Base-by-base conservation (phyloP, 2,888 invertebrate species). In the Aleiodes alternator region DNA sequence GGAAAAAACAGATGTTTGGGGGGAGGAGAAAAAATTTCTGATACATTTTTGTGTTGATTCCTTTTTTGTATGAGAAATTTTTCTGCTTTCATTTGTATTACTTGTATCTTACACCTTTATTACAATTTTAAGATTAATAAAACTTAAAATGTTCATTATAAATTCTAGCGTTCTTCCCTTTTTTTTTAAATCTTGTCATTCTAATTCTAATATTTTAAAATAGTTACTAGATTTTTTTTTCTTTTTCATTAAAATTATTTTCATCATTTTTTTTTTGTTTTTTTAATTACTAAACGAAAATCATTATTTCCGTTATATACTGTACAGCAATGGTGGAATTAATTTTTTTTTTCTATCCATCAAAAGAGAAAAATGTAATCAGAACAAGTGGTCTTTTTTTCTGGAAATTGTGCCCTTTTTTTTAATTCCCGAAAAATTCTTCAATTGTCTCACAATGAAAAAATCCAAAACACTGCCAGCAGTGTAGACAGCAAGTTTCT, bases 381-480 rank as follows among this genome's bases (percentile, higher is more conserved):
- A 43, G 7, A 43, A 43, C 43, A 43, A 43, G 9, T 43, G 43
- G 4, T 43, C 7, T 43, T 43, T 34, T 34, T 34, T 34, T 34
- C 4, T n/a, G 29, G 29, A 64, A 64, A 11, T 61, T 64, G 56
- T 56, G 56, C 48, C 16, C 61, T 72, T 57, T 68, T 64, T 59
- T 34, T 16, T 6, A 23, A 66, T 23, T 69, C 43, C 69, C 34
- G 56, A 53, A 43, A 31, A 9, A 16, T 29, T 16, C 16, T n/a
- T 71, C 53, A 66, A 50, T 31, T 51, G 55, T 48, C 9, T 16
- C 57, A 56, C 31, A n/a, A 43, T 51, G 43, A 34, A 70, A 66
- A 64, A 43, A 68, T 43, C 57, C 74, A 51, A 31, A 72, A 84
- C 85, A 86, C 86, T 83, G 85, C 86, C 87, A 87, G 87, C 87